Evolutionary conservation across 2,113 vertebrate genomes (phyloP).

Genomic region (Beaufortia kweichowensis): DNA sequence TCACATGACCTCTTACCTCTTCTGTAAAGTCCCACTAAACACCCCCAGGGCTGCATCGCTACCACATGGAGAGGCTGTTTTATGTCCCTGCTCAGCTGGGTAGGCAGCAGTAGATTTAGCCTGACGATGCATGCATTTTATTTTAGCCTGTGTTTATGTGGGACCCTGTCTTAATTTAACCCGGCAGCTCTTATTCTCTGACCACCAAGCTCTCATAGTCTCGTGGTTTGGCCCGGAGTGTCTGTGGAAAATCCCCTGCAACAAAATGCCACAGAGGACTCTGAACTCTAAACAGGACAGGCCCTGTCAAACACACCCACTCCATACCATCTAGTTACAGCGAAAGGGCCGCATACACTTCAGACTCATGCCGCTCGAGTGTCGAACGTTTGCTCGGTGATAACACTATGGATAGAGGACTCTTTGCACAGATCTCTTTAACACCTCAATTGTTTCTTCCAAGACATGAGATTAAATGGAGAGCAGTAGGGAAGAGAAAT

Average conservation of each 20-base stretch:
- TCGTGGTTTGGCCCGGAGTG: constrained; percentile 45
- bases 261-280: constrained; percentile 28
- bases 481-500: no score
- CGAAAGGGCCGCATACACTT: background rate
- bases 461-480: no score
- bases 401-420: background rate
- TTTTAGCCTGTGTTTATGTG: constrained; percentile 37
- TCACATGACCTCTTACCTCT: constrained; percentile 35
- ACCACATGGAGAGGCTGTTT: constrained; percentile 21
- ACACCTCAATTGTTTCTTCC: no score
- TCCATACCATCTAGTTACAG: constrained; percentile 9
- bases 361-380: background rate
- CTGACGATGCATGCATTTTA: constrained; percentile 39
- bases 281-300: constrained; percentile 34
- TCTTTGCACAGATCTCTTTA: background rate
- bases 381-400: background rate
- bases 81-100: constrained; percentile 19
- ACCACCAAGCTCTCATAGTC: constrained; percentile 33
- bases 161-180: constrained; percentile 36
- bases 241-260: constrained; percentile 47
- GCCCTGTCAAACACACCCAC: constrained; percentile 15
- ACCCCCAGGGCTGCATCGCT: background rate
- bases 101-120: constrained; percentile 23
- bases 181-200: constrained; percentile 41
- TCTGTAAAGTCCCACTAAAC: constrained; percentile 41